Conservation (phyloP, 2,113 vertebrate species). For the Gopherus evgoodei region DNA sequence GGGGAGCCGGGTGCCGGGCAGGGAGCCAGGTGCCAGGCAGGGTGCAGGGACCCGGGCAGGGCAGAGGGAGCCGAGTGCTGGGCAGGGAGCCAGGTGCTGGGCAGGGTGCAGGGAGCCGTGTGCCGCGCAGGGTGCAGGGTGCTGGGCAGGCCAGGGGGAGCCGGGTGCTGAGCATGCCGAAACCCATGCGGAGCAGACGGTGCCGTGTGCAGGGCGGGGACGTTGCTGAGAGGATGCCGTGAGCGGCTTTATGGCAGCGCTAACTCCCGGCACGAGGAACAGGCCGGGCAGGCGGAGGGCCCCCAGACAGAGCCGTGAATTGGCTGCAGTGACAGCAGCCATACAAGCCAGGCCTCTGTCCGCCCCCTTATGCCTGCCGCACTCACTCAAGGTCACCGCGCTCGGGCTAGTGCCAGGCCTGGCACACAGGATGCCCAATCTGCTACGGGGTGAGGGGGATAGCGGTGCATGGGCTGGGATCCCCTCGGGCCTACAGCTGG, state of each 20-base stretch:
- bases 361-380: neutral
- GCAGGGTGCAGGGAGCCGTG: no score
- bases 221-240: no score
- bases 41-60: neutral
- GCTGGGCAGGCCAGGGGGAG: no score
- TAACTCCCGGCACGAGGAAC: no score
- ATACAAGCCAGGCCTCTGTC: neutral
- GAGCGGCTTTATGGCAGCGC: neutral
- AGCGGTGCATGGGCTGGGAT: rapidly evolving
- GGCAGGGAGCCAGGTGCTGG: neutral
- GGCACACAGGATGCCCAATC: rapidly evolving
- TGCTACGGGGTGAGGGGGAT: rapidly evolving
- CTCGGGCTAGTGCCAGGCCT: neutral
- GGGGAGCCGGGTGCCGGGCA: no score
- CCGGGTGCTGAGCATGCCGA: no score
- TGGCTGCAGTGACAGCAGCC: neutral
- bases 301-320: neutral
- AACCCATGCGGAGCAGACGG: no score
- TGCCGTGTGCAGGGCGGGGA: no score
- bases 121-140: no score
- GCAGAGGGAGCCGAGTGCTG: neutral
- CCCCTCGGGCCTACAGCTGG: rapidly evolving
- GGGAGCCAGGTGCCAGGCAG: neutral
- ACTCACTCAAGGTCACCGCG: neutral
- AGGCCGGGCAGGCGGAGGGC: neutral